Percentiles rank a stretch among this genome's conserved stretches.
Evolutionary conservation across 2,113 vertebrate species (phyloP).

Genomic region (Mesitornis unicolor): DNA sequence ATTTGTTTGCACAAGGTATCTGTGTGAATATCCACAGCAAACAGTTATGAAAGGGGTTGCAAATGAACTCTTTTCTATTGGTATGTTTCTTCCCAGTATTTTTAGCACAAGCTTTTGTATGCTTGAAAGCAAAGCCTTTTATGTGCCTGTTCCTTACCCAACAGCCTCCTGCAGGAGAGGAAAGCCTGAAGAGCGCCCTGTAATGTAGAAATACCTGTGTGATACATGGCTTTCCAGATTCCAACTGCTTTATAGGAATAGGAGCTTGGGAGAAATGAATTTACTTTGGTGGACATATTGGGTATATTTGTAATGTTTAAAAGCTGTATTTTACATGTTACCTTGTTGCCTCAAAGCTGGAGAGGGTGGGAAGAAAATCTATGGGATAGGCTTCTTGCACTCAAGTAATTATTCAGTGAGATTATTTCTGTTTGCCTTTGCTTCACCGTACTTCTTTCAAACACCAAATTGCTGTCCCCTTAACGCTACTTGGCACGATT

Average conservation of each 20-base stretch:
- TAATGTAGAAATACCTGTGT: rapidly evolving
- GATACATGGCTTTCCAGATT: background rate
- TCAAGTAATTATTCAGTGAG: background rate
- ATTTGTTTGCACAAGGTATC: background rate
- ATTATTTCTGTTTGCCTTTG: background rate
- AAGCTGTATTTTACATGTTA: background rate
- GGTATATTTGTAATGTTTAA: background rate
- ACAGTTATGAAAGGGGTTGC: background rate
- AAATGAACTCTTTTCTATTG: background rate
- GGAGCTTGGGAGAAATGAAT: background rate
- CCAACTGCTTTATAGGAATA: background rate
- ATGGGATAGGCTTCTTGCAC: background rate
- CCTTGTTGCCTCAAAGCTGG: rapidly evolving
- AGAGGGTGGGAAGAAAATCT: background rate
- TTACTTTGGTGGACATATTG: background rate
- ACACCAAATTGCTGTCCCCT: background rate
- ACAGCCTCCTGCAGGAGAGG: background rate
- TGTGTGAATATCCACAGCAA: background rate
- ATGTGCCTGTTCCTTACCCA: rapidly evolving
- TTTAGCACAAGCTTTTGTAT: background rate
- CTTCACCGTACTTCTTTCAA: background rate
- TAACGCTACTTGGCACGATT: background rate
- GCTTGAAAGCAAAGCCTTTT: background rate
- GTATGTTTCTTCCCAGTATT: background rate
- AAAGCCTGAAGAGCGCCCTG: rapidly evolving